Base-by-base conservation (phyloP, 2,888 invertebrate genomes). In the Ormyrus nitidulus region DNA sequence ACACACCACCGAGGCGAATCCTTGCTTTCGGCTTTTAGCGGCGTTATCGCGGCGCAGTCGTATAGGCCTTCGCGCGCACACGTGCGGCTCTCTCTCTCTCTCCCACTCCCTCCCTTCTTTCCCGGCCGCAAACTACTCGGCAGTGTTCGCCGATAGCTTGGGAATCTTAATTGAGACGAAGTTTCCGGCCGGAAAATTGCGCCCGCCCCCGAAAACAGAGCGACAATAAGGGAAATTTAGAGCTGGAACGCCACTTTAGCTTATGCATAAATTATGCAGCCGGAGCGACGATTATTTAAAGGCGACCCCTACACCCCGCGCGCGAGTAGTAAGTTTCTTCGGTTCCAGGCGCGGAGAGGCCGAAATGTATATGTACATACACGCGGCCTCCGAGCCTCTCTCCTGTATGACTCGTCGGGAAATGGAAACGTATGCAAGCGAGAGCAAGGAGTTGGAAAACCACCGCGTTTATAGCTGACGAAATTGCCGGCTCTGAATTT, bases 101-200 rank as follows among this genome's bases (percentile, higher is more conserved):
- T 13, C 8, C 3, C n/a, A 6, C 59, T 77, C 64, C 59, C 73
- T 13, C 51, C 44, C 51, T 61, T 9, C 49, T 44, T 64, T 51
- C 79, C 59, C 79, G 19, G 77, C 64, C 70, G 74, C 77, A 72
- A 76, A 77, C 77, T 77, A 77, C 77, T 61, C 69, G 66, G 19
- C 66, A 54, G 54, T 59, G 59, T 44, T 69, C 72, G 76, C 80
- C 81, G 83, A 83, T 82, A 82, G 82, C 79, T 82, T 74, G 82
- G 82, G 84, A 85, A 85, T 85, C 84, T 85, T 86, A 83, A 85
- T 84, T 83, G 83, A 84, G 83, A 81, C 82, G 76, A 83, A 84
- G 84, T 83, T 83, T 81, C 80, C 76, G 78, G 80, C 49, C 61
- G 79, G 83, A 81, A 83, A 83, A 83, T 83, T 83, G 82, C 82